Percentiles rank a stretch among this genome's conserved stretches.
Evolutionary conservation across 2,888 invertebrate species (phyloP).

Genomic region (Ophion slaviceki): DNA sequence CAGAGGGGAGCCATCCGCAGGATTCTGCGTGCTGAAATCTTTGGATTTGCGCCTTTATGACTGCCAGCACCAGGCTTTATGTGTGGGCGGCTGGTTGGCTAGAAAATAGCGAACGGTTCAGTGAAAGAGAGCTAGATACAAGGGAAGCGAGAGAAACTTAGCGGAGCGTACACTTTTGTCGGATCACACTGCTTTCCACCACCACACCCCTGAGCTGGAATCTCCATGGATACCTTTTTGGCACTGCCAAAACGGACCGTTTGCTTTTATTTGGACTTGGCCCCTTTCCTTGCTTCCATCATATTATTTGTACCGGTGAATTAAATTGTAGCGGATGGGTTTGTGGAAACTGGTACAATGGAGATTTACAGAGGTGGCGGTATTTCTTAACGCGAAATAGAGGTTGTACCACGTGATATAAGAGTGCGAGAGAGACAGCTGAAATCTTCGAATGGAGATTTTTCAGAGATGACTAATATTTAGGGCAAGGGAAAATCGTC

Average conservation of each 20-base stretch:
- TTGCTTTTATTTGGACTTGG: slow-evolving; percentile 77
- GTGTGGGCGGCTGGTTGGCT: slow-evolving; percentile 44
- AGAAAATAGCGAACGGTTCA: slow-evolving; percentile 49
- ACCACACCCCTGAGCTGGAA: slow-evolving; percentile 25
- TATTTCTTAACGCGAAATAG: too few relatives aligned
- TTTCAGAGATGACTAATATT: too few relatives aligned
- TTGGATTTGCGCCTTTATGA: background rate
- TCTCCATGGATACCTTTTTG: slow-evolving; percentile 24
- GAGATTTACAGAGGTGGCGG: background rate
- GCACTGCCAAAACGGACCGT: slow-evolving; percentile 71
- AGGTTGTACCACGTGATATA: too few relatives aligned
- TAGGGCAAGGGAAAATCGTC: too few relatives aligned
- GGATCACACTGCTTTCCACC: slow-evolving; percentile 54
- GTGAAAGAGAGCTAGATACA: slow-evolving; percentile 25
- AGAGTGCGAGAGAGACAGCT: too few relatives aligned
- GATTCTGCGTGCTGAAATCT: background rate
- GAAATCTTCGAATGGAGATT: too few relatives aligned
- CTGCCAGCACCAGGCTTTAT: background rate
- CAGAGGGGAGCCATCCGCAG: background rate
- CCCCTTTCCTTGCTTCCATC: slow-evolving; percentile 60
- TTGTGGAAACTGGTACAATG: background rate
- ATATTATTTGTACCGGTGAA: slow-evolving; percentile 43
- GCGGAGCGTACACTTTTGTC: slow-evolving; percentile 58
- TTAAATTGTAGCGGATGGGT: background rate
- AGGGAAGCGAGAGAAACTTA: slow-evolving; percentile 55